Percentiles rank a stretch among this genome's conserved stretches.
Evolutionary conservation across 1,140 invertebrate species (phyloP).

Genomic region (Eumeta japonica): DNA sequence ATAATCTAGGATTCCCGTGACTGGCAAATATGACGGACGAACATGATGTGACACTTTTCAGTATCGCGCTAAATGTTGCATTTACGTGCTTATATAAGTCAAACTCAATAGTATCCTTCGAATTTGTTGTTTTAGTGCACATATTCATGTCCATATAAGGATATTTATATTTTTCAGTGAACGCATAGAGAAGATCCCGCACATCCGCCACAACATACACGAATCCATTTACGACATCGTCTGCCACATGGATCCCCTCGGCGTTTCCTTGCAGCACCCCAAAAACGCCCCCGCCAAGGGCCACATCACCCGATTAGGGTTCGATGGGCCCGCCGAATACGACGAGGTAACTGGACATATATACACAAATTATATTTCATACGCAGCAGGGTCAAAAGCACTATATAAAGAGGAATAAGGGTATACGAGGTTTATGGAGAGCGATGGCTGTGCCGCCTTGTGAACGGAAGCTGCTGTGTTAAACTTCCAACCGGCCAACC

Average conservation of each 20-base stretch:
- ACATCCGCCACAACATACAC: constrained; percentile 67
- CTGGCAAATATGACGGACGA: too few species aligned
- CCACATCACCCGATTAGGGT: constrained; percentile 58
- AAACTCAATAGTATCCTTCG: too few species aligned
- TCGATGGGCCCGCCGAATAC: constrained; percentile 51
- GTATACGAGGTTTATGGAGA: neutral
- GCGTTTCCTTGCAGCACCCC: constrained; percentile 50
- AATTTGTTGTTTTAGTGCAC: too few species aligned
- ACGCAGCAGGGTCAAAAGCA: constrained; percentile 1
- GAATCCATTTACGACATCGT: constrained; percentile 67
- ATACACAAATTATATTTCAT: constrained; percentile 7
- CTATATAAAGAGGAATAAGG: neutral
- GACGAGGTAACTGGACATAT: constrained; percentile 50
- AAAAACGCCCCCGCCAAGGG: constrained; percentile 53
- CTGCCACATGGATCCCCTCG: constrained; percentile 57
- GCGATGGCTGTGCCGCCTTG: too few species aligned
- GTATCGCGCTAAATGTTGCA: too few species aligned
- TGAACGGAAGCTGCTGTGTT: too few species aligned
- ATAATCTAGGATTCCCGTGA: too few species aligned
- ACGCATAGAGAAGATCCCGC: constrained; percentile 60
- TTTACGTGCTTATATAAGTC: too few species aligned
- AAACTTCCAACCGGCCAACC: neutral
- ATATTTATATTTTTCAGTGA: constrained; percentile 58
- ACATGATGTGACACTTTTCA: too few species aligned
- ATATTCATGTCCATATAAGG: too few species aligned